Conservation (phyloP, 2,888 invertebrate genomes). For the Folsomia candida region DNA sequence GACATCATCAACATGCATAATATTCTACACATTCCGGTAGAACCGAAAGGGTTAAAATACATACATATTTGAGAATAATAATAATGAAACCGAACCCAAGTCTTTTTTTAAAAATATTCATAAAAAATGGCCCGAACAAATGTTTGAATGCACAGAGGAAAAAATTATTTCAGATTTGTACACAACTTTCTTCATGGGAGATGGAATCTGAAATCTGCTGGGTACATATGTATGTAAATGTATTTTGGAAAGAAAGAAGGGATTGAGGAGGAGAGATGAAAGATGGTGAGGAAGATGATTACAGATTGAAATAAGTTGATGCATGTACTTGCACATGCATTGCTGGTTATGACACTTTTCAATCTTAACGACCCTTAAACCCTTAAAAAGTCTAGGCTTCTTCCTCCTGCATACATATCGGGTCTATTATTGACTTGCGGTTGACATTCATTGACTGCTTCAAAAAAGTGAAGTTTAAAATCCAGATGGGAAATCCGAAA, state of each 20-base stretch:
- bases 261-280: constrained; percentile 6
- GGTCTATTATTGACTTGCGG: neutral
- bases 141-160: neutral
- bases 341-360: neutral
- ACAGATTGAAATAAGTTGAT: neutral
- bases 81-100: constrained; percentile 1
- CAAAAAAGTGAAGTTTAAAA: neutral
- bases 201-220: constrained; percentile 10
- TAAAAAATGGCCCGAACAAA: constrained; percentile 1
- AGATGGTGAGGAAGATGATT: neutral
- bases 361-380: constrained; percentile 4
- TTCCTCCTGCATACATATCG: constrained; percentile 10
- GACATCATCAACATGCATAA: neutral
- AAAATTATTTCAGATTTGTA: neutral
- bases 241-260: constrained; percentile 10
- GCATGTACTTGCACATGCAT: neutral
- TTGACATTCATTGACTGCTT: constrained; percentile 18
- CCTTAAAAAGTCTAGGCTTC: constrained; percentile 15
- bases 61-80: constrained; percentile 8
- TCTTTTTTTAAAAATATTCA: neutral
- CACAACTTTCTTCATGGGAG: constrained; percentile 13
- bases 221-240: neutral
- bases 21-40: neutral
- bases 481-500: constrained; percentile 1
- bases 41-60: constrained; percentile 1